These are phyloP conservation scores for Agonopterix arenella DNA, from an alignment of 2,888 invertebrate species.

Conservation along the genomic window DNA sequence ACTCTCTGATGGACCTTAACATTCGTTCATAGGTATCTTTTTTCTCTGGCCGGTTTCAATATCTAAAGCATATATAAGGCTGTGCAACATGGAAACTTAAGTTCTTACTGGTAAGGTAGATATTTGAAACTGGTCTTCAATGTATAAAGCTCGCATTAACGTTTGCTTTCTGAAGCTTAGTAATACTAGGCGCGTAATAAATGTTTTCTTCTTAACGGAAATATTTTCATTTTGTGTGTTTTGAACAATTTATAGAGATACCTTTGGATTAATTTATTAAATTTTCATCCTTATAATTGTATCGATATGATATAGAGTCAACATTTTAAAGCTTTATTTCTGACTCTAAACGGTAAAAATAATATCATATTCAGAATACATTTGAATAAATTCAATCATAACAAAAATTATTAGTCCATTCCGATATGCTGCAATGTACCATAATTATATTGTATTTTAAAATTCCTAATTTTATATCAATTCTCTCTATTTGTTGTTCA, in stretches of 20 bases:
- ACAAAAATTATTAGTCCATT: too few species aligned
- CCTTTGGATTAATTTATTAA: neutral
- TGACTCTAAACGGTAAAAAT: too few species aligned
- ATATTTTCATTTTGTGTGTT: constrained; percentile 43
- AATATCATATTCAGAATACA: too few species aligned
- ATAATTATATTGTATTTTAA: too few species aligned
- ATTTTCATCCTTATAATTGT: too few species aligned
- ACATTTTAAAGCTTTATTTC: too few species aligned
- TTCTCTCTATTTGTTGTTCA: constrained; percentile 43
- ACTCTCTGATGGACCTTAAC: constrained; percentile 44
- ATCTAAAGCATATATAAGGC: constrained; percentile 12
- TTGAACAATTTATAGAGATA: constrained; percentile 47
- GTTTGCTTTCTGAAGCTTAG: constrained; percentile 72
- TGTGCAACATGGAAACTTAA: constrained; percentile 9
- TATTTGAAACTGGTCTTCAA: constrained; percentile 67
- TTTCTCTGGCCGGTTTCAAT: constrained; percentile 59
- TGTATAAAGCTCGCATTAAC: constrained; percentile 69
- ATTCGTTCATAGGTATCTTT: too few species aligned
- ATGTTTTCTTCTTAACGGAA: constrained; percentile 68
- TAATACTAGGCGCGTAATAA: constrained; percentile 75
- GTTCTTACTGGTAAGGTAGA: constrained; percentile 34
- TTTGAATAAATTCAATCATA: too few species aligned
- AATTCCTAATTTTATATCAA: constrained; percentile 2
- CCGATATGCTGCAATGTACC: too few species aligned
- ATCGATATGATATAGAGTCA: too few species aligned